phyloP scores from a whole-genome alignment of 2,797 vertebrate genomes.

The Pipistrellus kuhlii region DNA sequence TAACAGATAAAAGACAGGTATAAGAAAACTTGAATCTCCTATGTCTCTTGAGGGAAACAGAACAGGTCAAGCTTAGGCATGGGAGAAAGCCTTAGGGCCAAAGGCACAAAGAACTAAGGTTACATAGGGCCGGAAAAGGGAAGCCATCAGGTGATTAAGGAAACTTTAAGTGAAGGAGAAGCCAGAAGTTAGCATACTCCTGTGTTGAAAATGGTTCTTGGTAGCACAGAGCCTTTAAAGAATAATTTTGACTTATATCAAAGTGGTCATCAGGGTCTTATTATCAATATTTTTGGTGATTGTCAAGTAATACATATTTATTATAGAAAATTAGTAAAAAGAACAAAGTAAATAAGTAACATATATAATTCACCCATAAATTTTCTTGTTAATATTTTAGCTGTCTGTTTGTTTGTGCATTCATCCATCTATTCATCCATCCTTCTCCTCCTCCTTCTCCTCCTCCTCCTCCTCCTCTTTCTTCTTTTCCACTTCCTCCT shows the following conservation, averaged over 20 bases:
- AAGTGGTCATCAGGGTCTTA: not conserved
- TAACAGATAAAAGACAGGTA: constrained; percentile 13
- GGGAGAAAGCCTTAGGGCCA: constrained; percentile 29
- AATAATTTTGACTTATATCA: not conserved
- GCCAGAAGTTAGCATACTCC: not conserved
- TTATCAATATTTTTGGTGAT: constrained; percentile 9
- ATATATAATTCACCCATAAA: not conserved
- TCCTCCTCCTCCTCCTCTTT: not conserved
- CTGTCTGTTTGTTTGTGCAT: not conserved
- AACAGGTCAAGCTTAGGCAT: not conserved
- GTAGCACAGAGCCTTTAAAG: not conserved
- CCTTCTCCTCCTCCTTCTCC: no score
- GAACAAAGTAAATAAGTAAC: not conserved
- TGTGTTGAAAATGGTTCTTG: constrained; percentile 46
- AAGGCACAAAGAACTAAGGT: not conserved
- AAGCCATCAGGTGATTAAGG: not conserved
- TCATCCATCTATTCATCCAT: not conserved
- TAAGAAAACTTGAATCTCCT: not conserved
- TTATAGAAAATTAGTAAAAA: constrained; percentile 14
- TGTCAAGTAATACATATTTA: not conserved
- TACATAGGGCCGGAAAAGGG: not conserved
- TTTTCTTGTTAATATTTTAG: not conserved
- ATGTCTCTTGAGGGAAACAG: constrained; percentile 1
- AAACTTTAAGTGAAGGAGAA: not conserved
- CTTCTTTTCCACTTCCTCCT: no score